These are phyloP conservation scores for Eledona agricola DNA, from an alignment of 2,888 invertebrate genomes.

Conservation along the genomic window DNA sequence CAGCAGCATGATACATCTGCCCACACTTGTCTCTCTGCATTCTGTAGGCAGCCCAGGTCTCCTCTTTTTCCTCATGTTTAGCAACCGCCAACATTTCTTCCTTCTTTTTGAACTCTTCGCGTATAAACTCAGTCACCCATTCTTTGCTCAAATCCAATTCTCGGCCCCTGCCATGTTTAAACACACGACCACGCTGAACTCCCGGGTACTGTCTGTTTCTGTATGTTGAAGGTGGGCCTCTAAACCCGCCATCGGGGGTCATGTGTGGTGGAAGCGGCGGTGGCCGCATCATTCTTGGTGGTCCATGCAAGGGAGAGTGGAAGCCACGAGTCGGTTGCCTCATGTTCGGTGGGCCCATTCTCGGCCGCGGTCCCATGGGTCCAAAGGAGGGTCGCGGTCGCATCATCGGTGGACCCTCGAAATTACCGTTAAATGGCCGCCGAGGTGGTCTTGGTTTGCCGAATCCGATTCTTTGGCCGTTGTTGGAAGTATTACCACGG, in stretches of 20 bases:
- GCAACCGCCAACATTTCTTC: conserved; percentile 65
- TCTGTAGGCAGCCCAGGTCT: conserved; percentile 67
- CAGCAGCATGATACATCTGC: conserved; percentile 66
- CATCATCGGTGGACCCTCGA: conserved; percentile 40
- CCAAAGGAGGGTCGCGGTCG: conserved; percentile 42
- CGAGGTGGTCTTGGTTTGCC: conserved; percentile 45
- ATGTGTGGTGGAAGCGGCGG: conserved; percentile 51
- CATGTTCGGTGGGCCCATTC: conserved; percentile 45
- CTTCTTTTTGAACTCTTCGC: conserved; percentile 62
- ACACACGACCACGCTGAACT: conserved; percentile 53
- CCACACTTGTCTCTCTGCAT: conserved; percentile 69
- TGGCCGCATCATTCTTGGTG: conserved; percentile 40
- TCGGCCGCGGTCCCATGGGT: conserved; percentile 50
- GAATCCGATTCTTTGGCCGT: conserved; percentile 44
- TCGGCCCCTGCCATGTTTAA: conserved; percentile 49
- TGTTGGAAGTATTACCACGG: conserved; percentile 25
- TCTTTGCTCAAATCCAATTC: conserved; percentile 64
- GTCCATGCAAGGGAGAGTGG: conserved; percentile 40
- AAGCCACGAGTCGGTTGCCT: conserved; percentile 39
- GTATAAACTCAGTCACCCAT: conserved; percentile 68
- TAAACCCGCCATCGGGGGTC: too few relatives aligned
- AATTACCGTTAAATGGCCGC: conserved; percentile 47
- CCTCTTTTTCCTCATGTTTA: conserved; percentile 62
- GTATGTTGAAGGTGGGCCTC: too few relatives aligned
- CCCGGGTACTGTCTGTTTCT: conserved; percentile 36